These are phyloP conservation scores for Heliconius eleuchia DNA, from an alignment of 1,140 invertebrate species.

Conservation along the genomic window DNA sequence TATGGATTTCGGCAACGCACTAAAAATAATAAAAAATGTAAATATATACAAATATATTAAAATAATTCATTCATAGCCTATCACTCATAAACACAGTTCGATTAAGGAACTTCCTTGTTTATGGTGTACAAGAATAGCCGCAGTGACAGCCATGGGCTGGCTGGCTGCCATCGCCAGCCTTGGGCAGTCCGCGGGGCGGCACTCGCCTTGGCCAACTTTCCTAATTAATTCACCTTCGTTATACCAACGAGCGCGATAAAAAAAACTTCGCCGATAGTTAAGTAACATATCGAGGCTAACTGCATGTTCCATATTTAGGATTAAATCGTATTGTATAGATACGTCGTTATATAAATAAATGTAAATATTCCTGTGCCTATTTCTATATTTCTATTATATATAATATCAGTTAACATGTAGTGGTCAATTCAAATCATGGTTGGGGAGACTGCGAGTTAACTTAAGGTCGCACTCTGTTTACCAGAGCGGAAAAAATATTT, in stretches of 20 bases:
- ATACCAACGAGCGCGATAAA: background rate
- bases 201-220: slow-evolving; percentile 20
- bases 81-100: background rate
- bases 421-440: too few species aligned
- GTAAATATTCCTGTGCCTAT: too few species aligned
- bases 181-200: slow-evolving; percentile 6
- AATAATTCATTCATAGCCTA: background rate
- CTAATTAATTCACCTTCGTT: slow-evolving; percentile 21
- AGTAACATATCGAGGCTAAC: background rate
- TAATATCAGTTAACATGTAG: too few species aligned
- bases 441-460: too few species aligned
- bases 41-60: background rate
- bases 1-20: too few species aligned
- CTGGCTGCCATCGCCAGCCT: slow-evolving; percentile 16
- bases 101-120: slow-evolving; percentile 2
- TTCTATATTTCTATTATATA: too few species aligned
- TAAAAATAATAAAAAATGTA: background rate
- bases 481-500: too few species aligned
- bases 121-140: slow-evolving; percentile 10
- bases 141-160: slow-evolving; percentile 5
- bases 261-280: slow-evolving; percentile 21
- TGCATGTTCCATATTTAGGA: background rate
- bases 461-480: too few species aligned
- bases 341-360: background rate
- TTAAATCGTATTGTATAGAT: background rate